phyloP scores from a whole-genome alignment of 1,140 invertebrate species.

The Papilio glaucus region DNA sequence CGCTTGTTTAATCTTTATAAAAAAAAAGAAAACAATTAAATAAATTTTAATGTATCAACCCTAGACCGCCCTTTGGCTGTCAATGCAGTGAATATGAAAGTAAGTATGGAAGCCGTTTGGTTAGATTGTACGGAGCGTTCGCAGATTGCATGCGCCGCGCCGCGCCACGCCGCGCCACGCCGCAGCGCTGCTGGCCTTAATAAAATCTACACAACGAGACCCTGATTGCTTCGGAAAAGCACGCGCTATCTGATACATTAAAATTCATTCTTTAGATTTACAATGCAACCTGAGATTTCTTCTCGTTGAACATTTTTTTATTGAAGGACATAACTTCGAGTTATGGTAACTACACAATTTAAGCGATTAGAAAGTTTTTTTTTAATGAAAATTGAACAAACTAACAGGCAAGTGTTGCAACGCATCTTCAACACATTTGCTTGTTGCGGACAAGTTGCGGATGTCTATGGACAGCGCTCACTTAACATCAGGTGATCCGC shows the following conservation, averaged over 20 bases:
- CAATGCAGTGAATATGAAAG: conserved; percentile 69
- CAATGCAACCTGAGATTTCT: conserved; percentile 1
- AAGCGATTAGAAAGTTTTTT: no score
- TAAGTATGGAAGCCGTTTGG: conserved; percentile 61
- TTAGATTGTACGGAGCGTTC: conserved; percentile 60
- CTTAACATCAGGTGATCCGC: no score
- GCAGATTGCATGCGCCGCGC: conserved; percentile 54
- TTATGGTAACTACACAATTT: neutral
- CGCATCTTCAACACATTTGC: no score
- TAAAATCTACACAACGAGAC: conserved; percentile 38
- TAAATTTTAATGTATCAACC: no score
- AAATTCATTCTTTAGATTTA: conserved; percentile 37
- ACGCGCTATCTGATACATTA: conserved; percentile 38
- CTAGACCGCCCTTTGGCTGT: conserved; percentile 60
- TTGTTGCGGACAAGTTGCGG: no score
- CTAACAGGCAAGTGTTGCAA: no score
- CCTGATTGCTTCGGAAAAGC: conserved; percentile 35
- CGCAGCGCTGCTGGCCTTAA: conserved; percentile 26
- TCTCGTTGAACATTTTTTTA: neutral
- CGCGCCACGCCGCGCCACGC: neutral
- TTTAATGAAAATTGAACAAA: no score
- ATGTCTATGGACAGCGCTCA: no score
- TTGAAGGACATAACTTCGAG: neutral
- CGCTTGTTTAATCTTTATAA: no score
- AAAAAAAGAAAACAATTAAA: no score